Conservation (phyloP, 2,113 vertebrate genomes). For the rat (Rattus norvegicus) region GRCr8 NC_086027.1:54317501-54318000, state of each 20-base stretch:
- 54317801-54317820: background rate
- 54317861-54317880: too few relatives aligned
- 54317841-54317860: too few relatives aligned
- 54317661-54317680: conserved; percentile 20
- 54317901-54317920: too few relatives aligned
- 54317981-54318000: too few relatives aligned
- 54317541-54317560: background rate
- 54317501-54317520: background rate
- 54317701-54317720: background rate
- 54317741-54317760: background rate
- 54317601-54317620: background rate
- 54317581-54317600: background rate
- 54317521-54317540: background rate
- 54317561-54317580: background rate
- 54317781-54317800: background rate
- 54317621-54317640: background rate
- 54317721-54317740: background rate
- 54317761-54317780: background rate
- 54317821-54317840: too few relatives aligned
- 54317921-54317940: too few relatives aligned
- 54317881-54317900: too few relatives aligned
- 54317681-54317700: background rate
- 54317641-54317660: background rate
- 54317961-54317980: too few relatives aligned
- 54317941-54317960: too few relatives aligned